Conservation (phyloP, 2,888 invertebrate genomes). For the Pandemis heparana region DNA sequence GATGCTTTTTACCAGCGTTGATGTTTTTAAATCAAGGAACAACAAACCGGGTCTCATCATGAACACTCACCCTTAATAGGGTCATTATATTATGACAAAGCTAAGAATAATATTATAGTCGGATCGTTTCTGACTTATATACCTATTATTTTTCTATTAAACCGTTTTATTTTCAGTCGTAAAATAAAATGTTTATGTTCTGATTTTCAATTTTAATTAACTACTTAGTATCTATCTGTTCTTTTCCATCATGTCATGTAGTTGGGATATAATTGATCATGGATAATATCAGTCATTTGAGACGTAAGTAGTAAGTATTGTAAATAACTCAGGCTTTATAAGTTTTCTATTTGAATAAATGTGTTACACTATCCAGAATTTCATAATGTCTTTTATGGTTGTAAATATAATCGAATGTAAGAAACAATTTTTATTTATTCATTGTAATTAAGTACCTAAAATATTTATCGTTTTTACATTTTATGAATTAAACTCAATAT, state of each 20-base stretch:
- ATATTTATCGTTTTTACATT: neutral
- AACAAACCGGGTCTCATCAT: no score
- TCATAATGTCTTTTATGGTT: conserved; percentile 48
- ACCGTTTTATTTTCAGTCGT: no score
- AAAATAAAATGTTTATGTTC: no score
- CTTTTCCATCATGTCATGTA: conserved; percentile 2
- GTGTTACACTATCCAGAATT: conserved; percentile 38
- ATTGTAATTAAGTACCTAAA: neutral
- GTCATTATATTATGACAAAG: no score
- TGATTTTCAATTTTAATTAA: no score
- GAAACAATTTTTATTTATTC: neutral
- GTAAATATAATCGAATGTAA: conserved; percentile 51
- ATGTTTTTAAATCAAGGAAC: no score
- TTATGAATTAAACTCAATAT: neutral
- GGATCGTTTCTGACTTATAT: no score
- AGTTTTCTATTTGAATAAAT: conserved; percentile 23
- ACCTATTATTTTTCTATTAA: no score
- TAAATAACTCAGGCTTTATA: conserved; percentile 50
- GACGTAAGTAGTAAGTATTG: conserved; percentile 54
- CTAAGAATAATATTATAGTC: no score
- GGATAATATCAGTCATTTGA: conserved; percentile 48
- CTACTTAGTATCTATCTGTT: no score
- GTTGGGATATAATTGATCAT: conserved; percentile 36
- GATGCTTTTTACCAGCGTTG: no score
- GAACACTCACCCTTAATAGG: no score